A percentile compares a stretch with the other conserved stretches of the same genome.
These are phyloP conservation scores for Chionomys nivalis DNA, from an alignment of 2,113 vertebrate genomes.

Conservation along the genomic window DNA sequence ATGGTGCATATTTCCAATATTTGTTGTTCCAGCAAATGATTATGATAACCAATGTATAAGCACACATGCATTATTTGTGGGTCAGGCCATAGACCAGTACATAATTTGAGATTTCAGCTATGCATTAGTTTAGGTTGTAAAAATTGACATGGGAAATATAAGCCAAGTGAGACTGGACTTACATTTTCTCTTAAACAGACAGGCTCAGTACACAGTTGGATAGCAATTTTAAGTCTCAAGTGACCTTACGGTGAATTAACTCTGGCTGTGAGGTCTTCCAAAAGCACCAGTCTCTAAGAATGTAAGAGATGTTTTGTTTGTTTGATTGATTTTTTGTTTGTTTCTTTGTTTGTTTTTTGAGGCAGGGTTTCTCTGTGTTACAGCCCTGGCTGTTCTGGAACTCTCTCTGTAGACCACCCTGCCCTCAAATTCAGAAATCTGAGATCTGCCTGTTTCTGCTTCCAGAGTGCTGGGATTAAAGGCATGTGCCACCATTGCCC, in stretches of 20 bases:
- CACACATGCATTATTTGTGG: neutral
- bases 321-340: neutral
- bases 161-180: neutral
- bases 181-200: neutral
- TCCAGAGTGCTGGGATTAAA: neutral
- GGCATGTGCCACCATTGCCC: neutral
- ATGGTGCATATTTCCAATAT: neutral
- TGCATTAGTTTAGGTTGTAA: neutral
- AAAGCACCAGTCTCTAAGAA: neutral
- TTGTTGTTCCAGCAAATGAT: neutral
- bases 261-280: neutral
- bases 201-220: neutral
- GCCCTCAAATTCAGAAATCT: neutral
- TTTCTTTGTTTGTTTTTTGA: neutral
- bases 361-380: neutral
- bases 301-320: neutral
- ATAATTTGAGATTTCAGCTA: neutral
- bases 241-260: neutral
- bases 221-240: neutral
- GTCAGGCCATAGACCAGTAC: neutral
- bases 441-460: neutral
- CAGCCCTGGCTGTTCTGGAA: neutral
- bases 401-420: neutral
- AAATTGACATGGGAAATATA: neutral
- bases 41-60: neutral